A percentile compares a stretch with the other conserved stretches of the same genome.
These are phyloP conservation scores for Indicator indicator DNA, from an alignment of 2,113 vertebrate genomes.

Conservation along the genomic window DNA sequence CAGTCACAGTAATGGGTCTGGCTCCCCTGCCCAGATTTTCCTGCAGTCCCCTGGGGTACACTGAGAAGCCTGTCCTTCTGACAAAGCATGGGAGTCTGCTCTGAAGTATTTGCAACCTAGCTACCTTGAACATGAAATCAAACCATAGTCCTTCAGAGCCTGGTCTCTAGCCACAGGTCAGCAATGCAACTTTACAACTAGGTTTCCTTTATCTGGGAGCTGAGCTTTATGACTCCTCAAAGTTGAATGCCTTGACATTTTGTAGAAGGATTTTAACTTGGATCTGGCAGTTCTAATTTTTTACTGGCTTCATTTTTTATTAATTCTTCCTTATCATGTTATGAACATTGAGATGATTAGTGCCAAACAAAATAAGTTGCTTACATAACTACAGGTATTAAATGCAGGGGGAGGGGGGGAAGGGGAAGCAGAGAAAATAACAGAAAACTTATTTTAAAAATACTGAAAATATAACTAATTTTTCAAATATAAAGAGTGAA, in stretches of 20 bases:
- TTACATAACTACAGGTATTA: background rate
- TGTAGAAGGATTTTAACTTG: background rate
- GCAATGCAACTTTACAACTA: background rate
- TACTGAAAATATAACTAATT: too few species aligned
- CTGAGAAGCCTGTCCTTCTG: background rate
- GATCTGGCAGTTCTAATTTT: background rate
- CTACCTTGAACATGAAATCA: background rate
- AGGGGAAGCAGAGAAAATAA: background rate
- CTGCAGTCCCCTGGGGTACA: background rate
- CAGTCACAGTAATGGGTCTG: background rate
- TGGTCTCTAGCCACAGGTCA: background rate
- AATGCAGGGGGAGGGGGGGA: background rate
- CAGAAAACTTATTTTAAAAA: background rate
- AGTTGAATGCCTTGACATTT: background rate
- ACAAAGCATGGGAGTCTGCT: rapidly evolving
- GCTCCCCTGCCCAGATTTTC: rapidly evolving
- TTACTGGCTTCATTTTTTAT: background rate
- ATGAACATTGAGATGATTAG: background rate
- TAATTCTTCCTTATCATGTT: background rate
- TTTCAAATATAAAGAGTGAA: background rate
- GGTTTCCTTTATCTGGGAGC: background rate
- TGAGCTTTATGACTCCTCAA: background rate
- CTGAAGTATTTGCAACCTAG: background rate
- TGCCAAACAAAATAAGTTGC: background rate
- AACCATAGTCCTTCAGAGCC: background rate